Base-by-base conservation (phyloP, 2,888 invertebrate species). In the Drosophila robusta region DNA sequence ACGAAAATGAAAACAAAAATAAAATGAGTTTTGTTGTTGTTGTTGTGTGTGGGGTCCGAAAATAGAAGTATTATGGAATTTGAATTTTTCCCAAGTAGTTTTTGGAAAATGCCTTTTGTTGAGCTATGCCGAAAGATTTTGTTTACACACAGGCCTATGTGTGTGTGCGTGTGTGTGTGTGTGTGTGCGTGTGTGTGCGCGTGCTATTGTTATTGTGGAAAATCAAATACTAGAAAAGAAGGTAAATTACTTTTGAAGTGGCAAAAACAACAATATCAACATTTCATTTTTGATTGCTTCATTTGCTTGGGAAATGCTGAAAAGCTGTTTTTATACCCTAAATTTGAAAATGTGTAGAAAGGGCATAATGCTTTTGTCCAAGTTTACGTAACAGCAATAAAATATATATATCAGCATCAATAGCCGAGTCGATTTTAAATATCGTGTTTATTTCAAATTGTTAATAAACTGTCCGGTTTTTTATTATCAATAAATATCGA, bases 171-270 rank as follows among this genome's bases (percentile, higher is more conserved):
- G 36, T 42, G 57, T 46, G 8, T n/a, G n/a, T 18, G 22, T 51
- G 32, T 42, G 26, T n/a, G 14, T 22, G 26, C 16, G 32, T 47
- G 29, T 16, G 44, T 45, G 41, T 44, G 36, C 39, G 54, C 46
- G 34, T 61, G 26, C 41, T 47, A 18, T 46, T 56, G 38, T 57
- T 54, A 9, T 47, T 56, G 62, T 58, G 29, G 36, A 55, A 55
- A 55, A 63, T 63, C 52, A 57, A 69, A 70, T 34, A 39, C 16
- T 24, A 32, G 44, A 66, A 84, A 87, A 76, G 68, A 87, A 73
- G 66, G 70, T 80, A 78, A 88, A 87, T 87, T 82, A 83, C 78
- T 70, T 80, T 76, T 87, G 60, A 87, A 86, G 88, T 79, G 80
- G 50, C 55, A 63, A 71, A 39, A 61, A 54, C 60, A 69, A 60